A percentile compares a stretch with the other conserved stretches of the same genome.
Conservation (phyloP, 2,888 invertebrate species). For the Lacanobia oleracea region DNA sequence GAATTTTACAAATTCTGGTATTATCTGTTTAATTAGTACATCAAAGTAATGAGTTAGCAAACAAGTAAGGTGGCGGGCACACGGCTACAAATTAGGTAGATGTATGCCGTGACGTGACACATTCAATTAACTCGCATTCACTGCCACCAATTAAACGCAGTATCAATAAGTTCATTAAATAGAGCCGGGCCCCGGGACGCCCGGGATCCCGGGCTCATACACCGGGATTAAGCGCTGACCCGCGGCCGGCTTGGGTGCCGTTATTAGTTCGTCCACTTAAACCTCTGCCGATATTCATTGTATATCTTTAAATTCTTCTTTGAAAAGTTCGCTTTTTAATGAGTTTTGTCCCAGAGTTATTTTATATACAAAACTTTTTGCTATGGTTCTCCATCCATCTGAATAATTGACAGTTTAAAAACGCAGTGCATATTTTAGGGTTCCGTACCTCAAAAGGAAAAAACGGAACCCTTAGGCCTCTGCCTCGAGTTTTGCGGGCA, state of each 20-base stretch:
- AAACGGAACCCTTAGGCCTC: too few species aligned
- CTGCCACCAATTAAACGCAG: constrained; percentile 26
- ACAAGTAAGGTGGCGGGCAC: constrained; percentile 12
- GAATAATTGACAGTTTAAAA: background rate
- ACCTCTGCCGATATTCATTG: constrained; percentile 50
- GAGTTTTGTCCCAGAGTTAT: background rate
- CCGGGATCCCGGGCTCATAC: constrained; percentile 36
- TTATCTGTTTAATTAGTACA: constrained; percentile 1
- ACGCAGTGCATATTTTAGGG: too few species aligned
- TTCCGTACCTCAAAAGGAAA: too few species aligned
- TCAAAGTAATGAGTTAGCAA: constrained; percentile 8
- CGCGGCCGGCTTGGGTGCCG: constrained; percentile 17
- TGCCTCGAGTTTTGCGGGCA: too few species aligned
- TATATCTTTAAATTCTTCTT: constrained; percentile 42
- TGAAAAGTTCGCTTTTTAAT: constrained; percentile 22
- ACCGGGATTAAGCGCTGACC: constrained; percentile 56
- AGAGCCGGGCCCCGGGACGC: constrained; percentile 17
- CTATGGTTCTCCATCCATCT: too few species aligned
- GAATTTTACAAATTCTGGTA: constrained; percentile 5
- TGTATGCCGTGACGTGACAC: constrained; percentile 26
- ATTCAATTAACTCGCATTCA: constrained; percentile 41
- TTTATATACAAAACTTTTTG: constrained; percentile 2
- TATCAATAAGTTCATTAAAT: constrained; percentile 54
- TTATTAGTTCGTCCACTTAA: constrained; percentile 57
- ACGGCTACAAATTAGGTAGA: constrained; percentile 24